Evolutionary conservation across 2,888 invertebrate species (phyloP).

Genomic region (Idaea straminata): DNA sequence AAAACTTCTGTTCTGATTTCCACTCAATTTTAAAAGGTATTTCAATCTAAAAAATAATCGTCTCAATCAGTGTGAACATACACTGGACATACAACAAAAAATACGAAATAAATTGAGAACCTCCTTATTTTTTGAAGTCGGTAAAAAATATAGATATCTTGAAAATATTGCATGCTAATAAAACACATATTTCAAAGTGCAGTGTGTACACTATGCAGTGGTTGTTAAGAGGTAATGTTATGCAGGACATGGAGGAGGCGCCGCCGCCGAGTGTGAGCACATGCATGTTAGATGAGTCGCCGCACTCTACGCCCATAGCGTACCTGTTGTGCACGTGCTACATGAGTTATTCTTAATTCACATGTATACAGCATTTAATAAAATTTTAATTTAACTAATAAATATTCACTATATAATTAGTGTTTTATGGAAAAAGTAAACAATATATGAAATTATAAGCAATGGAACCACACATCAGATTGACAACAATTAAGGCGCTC

Average conservation of each 20-base stretch:
- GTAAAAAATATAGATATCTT: not conserved
- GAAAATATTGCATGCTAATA: not conserved
- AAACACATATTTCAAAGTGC: not conserved
- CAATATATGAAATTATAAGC: not conserved
- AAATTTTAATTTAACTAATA: not conserved
- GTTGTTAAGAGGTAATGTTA: constrained; percentile 42
- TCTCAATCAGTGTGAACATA: no score
- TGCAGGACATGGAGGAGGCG: constrained; percentile 39
- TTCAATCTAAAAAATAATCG: no score
- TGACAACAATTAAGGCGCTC: no score
- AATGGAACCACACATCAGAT: not conserved
- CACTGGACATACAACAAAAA: no score
- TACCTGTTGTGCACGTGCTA: constrained; percentile 53
- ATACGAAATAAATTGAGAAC: no score
- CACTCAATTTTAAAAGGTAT: no score
- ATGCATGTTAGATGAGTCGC: constrained; percentile 65
- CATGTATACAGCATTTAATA: constrained; percentile 9
- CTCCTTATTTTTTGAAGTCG: no score
- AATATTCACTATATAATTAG: no score
- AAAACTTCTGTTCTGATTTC: no score
- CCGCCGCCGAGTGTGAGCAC: constrained; percentile 41
- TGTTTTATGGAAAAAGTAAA: no score
- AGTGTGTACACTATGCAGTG: not conserved
- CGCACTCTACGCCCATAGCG: constrained; percentile 25
- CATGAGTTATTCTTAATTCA: constrained; percentile 58